Percentiles rank a stretch among this genome's conserved stretches.
Conservation (phyloP, 2,888 invertebrate species). For the Gisinianus flammeolus region DNA sequence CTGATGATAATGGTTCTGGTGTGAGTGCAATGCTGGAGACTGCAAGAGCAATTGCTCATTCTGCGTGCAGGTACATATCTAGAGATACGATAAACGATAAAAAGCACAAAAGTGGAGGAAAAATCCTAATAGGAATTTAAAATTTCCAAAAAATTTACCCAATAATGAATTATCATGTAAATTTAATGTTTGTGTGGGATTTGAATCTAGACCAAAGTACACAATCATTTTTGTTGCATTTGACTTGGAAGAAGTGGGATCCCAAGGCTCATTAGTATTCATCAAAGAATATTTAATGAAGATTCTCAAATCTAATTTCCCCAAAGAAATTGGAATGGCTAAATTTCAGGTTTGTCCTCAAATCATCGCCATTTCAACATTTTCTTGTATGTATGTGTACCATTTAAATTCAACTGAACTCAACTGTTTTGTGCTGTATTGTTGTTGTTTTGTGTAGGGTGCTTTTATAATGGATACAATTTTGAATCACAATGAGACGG, state of each 20-base stretch:
- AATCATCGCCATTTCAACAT: neutral
- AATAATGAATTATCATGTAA: neutral
- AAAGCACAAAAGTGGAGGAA: neutral
- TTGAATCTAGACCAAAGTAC: conserved; percentile 55
- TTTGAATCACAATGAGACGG: conserved; percentile 60
- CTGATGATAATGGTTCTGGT: conserved; percentile 62
- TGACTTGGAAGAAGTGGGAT: conserved; percentile 61
- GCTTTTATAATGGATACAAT: conserved; percentile 62
- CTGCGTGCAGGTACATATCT: conserved; percentile 53
- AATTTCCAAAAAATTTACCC: neutral
- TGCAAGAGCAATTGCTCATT: conserved; percentile 59
- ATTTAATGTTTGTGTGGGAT: neutral
- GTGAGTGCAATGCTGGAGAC: conserved; percentile 61
- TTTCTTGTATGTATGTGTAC: neutral
- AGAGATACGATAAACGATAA: neutral
- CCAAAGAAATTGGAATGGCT: conserved; percentile 45
- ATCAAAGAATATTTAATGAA: conserved; percentile 60
- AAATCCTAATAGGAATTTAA: no score
- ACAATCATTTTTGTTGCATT: conserved; percentile 62
- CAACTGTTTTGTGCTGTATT: neutral
- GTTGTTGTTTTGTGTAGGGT: conserved; percentile 55
- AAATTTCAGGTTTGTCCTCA: conserved; percentile 51
- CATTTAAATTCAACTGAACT: neutral
- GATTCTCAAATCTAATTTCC: conserved; percentile 49
- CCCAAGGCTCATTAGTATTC: conserved; percentile 60